Base-by-base conservation (phyloP, 2,113 vertebrate species). In the Melanotaenia duboulayi region DNA sequence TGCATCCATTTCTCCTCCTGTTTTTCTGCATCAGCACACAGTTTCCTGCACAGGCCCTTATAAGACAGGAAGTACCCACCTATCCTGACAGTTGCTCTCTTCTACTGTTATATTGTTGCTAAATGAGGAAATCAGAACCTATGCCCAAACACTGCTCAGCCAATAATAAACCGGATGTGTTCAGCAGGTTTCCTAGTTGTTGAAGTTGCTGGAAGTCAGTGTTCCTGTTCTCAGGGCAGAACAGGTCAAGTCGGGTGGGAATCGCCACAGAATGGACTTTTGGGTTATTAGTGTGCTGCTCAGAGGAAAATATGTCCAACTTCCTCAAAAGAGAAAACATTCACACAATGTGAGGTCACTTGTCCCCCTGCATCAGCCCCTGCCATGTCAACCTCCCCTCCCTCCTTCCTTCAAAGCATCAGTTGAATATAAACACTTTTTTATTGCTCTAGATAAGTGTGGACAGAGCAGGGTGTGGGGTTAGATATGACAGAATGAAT, bases 31-130 rank as follows among this genome's bases (percentile, higher is more conserved):
- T 85, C 55, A 71, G 50, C 50, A 32, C 40, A 8, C 24, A 16
- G 79, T 83, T 89, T 91, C 86, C 81, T 88, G 78, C 46, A 8
- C 44, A 37, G 56, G 42, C 23, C 28, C 20, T 64, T 12, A 37
- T 62, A 23, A 2, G 7, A 52, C 40, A 89, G 90, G 91, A 91
- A 90, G 89, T 87, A 74, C 65, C 83, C 84, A 83, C 86, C 80
- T 89, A 89, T 89, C 86, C 84, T 88, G 40, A 75, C 75, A 67
- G n/a, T 12, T n/a, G 57, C 25, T 60, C 48, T 79, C 65, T 75
- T 59, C 3, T 14, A 49, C 55, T 57, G 55, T 63, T 61, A 78
- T 73, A 80, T 60, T 65, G 70, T 90, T 81, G 48, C 69, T 81
- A 66, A 78, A 75, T 7, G 48, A 54, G 59, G 58, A 24, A 52